Conservation (phyloP, 2,888 invertebrate genomes). For the Mythimna pallens region DNA sequence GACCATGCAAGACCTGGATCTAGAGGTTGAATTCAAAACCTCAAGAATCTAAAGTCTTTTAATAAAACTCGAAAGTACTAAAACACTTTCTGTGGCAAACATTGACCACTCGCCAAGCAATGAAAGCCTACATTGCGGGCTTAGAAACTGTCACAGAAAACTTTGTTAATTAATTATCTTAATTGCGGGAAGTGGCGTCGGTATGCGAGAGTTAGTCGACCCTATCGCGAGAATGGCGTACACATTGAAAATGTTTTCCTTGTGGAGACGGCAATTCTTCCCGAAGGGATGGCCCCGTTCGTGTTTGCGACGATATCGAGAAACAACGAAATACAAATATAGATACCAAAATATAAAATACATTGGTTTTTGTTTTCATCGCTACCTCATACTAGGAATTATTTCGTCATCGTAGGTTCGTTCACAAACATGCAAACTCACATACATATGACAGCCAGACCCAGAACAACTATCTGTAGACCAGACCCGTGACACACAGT, state of each 20-base stretch:
- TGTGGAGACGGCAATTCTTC: slow-evolving; percentile 45
- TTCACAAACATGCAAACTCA: too few species aligned
- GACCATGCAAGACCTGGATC: too few species aligned
- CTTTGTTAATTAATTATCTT: slow-evolving; percentile 64
- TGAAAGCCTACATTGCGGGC: slow-evolving; percentile 38
- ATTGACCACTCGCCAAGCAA: slow-evolving; percentile 48
- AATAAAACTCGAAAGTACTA: slow-evolving; percentile 27
- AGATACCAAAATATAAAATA: not conserved
- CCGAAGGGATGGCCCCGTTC: slow-evolving; percentile 8
- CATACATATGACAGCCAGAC: too few species aligned
- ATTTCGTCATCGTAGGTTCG: too few species aligned
- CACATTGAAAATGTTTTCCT: slow-evolving; percentile 63
- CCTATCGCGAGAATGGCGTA: slow-evolving; percentile 40
- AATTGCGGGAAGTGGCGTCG: slow-evolving; percentile 59
- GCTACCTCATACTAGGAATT: too few species aligned
- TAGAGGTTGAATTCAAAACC: too few species aligned
- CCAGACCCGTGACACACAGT: too few species aligned
- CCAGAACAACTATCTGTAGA: too few species aligned
- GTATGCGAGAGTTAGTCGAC: slow-evolving; percentile 52
- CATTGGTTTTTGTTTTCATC: too few species aligned
- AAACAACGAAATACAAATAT: not conserved
- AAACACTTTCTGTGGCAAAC: slow-evolving; percentile 44
- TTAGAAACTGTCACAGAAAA: slow-evolving; percentile 55
- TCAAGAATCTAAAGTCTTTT: slow-evolving; percentile 16
- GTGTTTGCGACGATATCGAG: slow-evolving; percentile 17